Percentiles rank a stretch among this genome's conserved stretches.
Evolutionary conservation across 2,113 vertebrate genomes (phyloP).

Genomic region (Gopherus evgoodei): DNA sequence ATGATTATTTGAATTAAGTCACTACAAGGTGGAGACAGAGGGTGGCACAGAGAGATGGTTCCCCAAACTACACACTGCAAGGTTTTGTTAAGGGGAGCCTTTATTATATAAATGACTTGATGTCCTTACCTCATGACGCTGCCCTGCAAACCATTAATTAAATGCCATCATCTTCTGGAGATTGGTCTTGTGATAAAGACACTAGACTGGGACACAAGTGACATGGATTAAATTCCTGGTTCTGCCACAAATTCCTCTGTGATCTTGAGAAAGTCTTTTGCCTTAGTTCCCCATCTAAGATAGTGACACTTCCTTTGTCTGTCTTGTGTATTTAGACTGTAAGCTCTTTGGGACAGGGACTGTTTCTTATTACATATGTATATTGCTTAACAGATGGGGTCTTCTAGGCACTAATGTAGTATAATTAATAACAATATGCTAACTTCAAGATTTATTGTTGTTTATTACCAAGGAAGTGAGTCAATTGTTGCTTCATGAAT

Average conservation of each 20-base stretch:
- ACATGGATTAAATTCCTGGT: not conserved
- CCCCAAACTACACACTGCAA: not conserved
- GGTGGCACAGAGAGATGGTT: not conserved
- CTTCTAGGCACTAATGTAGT: not conserved
- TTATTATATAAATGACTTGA: not conserved
- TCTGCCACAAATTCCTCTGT: not conserved
- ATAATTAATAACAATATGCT: not conserved
- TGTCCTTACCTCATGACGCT: not conserved
- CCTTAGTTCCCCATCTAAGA: fast-evolving
- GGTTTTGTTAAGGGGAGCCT: not conserved
- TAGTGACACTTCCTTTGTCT: not conserved
- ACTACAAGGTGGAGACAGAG: not conserved
- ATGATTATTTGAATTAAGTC: conserved; percentile 9
- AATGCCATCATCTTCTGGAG: not conserved
- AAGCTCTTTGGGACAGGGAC: not conserved
- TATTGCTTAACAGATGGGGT: not conserved
- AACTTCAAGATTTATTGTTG: not conserved
- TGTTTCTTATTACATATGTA: not conserved
- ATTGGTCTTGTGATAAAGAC: not conserved
- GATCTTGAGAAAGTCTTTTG: not conserved
- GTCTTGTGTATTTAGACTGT: not conserved
- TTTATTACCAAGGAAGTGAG: not conserved
- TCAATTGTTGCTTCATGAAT: not conserved
- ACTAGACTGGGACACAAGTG: not conserved
- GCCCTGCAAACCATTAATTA: not conserved